A percentile compares a stretch with the other conserved stretches of the same genome.
Evolutionary conservation across 2,888 invertebrate species (phyloP).

Genomic region (Ctenicera cuprea): DNA sequence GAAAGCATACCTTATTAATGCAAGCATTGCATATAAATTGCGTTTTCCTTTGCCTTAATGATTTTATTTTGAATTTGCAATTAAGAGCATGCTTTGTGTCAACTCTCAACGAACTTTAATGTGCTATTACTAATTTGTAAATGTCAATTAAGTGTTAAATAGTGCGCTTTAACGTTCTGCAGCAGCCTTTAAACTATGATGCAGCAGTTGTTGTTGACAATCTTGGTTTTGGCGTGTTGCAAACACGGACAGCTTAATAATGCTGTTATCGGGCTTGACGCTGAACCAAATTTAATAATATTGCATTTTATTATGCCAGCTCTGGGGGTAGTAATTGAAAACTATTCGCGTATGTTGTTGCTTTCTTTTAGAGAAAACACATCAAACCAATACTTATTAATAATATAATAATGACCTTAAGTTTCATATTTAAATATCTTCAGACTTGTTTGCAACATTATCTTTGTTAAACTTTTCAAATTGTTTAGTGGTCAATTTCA

Average conservation of each 20-base stretch:
- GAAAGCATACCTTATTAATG: too few species aligned
- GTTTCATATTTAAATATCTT: too few species aligned
- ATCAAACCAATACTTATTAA: too few species aligned
- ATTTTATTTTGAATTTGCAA: slow-evolving; percentile 28
- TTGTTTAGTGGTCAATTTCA: too few species aligned
- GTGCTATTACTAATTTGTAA: slow-evolving; percentile 40
- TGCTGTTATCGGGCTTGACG: slow-evolving; percentile 5
- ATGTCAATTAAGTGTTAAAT: slow-evolving; percentile 46
- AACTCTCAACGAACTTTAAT: slow-evolving; percentile 37
- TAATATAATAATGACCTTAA: too few species aligned
- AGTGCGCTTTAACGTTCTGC: slow-evolving; percentile 40
- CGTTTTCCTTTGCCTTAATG: background rate
- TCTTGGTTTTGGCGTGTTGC: slow-evolving; percentile 40
- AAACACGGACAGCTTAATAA: slow-evolving; percentile 37
- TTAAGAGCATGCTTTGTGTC: slow-evolving; percentile 30
- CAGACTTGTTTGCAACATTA: too few species aligned
- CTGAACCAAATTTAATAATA: background rate
- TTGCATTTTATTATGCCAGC: too few species aligned
- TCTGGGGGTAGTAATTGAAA: too few species aligned
- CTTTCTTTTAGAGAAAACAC: too few species aligned
- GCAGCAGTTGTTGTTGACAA: slow-evolving; percentile 49
- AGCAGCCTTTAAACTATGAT: slow-evolving; percentile 45
- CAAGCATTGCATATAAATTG: slow-evolving; percentile 10
- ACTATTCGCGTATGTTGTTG: background rate
- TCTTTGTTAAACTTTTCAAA: too few species aligned